These are phyloP conservation scores for Leptinotarsa tumamoca DNA, from an alignment of 2,888 invertebrate genomes.

Conservation along the genomic window DNA sequence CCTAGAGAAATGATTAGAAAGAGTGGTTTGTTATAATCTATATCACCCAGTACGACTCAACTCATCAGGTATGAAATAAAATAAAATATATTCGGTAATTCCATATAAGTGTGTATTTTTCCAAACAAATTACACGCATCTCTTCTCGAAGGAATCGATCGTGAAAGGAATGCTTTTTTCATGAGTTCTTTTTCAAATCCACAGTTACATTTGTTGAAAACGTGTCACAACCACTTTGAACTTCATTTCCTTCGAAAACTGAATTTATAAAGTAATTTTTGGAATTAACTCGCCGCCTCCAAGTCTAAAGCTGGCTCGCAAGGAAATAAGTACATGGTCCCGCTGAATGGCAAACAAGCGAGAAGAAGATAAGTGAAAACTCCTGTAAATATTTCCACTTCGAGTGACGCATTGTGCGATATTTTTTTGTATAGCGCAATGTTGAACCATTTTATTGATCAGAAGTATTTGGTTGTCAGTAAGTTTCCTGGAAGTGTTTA, in stretches of 20 bases:
- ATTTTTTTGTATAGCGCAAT: neutral
- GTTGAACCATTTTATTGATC: slow-evolving; percentile 3
- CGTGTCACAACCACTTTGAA: slow-evolving; percentile 5
- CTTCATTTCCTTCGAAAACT: slow-evolving; percentile 1
- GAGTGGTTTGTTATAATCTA: too few species aligned
- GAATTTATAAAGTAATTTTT: slow-evolving; percentile 12
- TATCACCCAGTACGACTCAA: too few species aligned
- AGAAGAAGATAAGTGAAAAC: slow-evolving; percentile 38
- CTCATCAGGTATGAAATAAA: too few species aligned
- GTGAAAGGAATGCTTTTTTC: neutral
- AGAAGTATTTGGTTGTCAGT: neutral
- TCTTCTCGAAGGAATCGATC: neutral
- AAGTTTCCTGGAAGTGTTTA: neutral
- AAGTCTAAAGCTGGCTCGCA: slow-evolving; percentile 20
- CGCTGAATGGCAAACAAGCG: slow-evolving; percentile 39
- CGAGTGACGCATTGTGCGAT: slow-evolving; percentile 6
- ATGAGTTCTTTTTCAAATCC: neutral
- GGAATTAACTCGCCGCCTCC: slow-evolving; percentile 4
- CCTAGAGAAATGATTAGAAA: too few species aligned
- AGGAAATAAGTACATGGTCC: slow-evolving; percentile 35
- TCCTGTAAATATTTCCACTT: slow-evolving; percentile 42
- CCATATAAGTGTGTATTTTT: neutral
- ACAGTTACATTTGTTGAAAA: slow-evolving; percentile 11
- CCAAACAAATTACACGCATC: neutral
- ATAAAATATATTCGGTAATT: too few species aligned